A percentile compares a stretch with the other conserved stretches of the same genome.
Evolutionary conservation across 2,113 vertebrate species (phyloP).

Genomic region (Mesocricetus auratus): DNA sequence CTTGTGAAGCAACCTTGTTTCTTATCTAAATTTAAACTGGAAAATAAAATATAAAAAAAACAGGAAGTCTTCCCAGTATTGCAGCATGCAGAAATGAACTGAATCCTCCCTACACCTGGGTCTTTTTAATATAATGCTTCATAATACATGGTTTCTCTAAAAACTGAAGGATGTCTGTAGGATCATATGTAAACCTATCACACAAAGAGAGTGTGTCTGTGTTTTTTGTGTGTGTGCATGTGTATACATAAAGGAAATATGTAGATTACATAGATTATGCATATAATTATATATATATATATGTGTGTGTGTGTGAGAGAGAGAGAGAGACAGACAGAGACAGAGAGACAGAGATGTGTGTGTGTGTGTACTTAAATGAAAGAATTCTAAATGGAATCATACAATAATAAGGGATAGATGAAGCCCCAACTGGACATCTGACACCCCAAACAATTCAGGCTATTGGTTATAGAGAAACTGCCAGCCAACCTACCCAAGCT

Average conservation of each 20-base stretch:
- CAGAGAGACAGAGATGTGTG: too few relatives aligned
- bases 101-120: not conserved
- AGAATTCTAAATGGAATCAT: not conserved
- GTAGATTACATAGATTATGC: too few relatives aligned
- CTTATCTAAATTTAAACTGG: too few relatives aligned
- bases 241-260: too few relatives aligned
- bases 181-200: not conserved
- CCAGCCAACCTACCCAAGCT: too few relatives aligned
- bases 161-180: not conserved
- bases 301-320: too few relatives aligned
- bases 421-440: not conserved
- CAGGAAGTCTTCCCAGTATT: not conserved
- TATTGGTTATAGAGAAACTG: not conserved
- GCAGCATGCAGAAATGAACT: not conserved
- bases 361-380: not conserved
- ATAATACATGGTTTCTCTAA: not conserved
- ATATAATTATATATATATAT: too few relatives aligned
- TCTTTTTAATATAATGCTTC: not conserved
- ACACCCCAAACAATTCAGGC: not conserved
- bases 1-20: too few relatives aligned
- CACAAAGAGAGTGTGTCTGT: too few relatives aligned
- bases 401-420: not conserved
- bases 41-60: too few relatives aligned
- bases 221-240: too few relatives aligned
- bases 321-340: too few relatives aligned